Evolutionary conservation across 2,888 invertebrate species (phyloP).

Genomic region (Nowickia ferox): DNA sequence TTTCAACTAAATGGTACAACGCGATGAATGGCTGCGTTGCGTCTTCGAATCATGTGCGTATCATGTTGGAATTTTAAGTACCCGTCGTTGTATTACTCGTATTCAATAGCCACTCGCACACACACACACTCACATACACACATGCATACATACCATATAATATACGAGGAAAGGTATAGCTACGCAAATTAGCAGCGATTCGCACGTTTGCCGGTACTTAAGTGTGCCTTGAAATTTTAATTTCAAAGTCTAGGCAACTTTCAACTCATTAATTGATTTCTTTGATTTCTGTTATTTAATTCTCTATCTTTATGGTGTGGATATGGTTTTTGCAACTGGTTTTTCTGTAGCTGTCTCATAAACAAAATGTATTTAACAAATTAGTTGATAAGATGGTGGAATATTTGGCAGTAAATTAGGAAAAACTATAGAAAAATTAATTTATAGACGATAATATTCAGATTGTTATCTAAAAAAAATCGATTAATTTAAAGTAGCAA

Average conservation of each 20-base stretch:
- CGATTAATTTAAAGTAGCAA: too few species aligned
- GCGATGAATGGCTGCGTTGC: constrained; percentile 48
- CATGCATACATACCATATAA: neutral
- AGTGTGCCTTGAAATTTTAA: neutral
- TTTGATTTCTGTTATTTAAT: neutral
- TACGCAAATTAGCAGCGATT: neutral
- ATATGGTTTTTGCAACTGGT: constrained; percentile 1
- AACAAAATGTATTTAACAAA: too few species aligned
- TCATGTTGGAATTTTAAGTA: constrained; percentile 70
- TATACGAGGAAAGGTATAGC: too few species aligned
- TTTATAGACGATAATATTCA: too few species aligned
- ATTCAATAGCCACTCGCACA: constrained; percentile 40
- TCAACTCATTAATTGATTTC: neutral
- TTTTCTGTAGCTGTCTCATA: neutral
- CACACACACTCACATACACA: neutral
- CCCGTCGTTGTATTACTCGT: constrained; percentile 44
- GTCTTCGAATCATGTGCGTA: constrained; percentile 62
- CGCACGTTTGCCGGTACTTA: too few species aligned
- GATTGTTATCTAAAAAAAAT: too few species aligned
- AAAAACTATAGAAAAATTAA: too few species aligned
- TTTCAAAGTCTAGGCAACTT: neutral
- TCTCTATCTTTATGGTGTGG: neutral
- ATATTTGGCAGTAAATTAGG: too few species aligned
- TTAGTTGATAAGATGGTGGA: too few species aligned
- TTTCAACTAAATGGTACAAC: constrained; percentile 67